Base-by-base conservation (phyloP, 2,113 vertebrate species). In the Donacobius atricapilla region DNA sequence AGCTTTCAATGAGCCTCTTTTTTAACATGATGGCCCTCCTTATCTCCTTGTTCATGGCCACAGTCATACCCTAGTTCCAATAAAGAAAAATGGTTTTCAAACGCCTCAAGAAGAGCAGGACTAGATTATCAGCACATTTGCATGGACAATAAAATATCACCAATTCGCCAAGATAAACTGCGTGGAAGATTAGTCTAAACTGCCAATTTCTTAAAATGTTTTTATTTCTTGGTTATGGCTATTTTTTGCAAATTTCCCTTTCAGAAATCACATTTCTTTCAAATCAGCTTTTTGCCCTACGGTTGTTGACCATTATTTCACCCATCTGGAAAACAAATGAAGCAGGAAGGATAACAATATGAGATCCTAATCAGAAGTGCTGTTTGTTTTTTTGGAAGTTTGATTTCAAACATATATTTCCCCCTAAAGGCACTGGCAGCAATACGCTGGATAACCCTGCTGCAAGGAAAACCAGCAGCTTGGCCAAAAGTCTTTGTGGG, bases 281-380 rank as follows among this genome's bases (percentile, higher is more conserved):
- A 92, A 96, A 97, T 96, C 92, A 96, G 91, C 89, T 90, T 16
- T 2, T 92, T 96, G 96, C 96, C 97, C 95, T 92, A 66, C 93
- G 97, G 96, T 96, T 97, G 86, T 96, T 97, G 96, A 97, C 97
- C 97, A 97, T 97, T 97, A 95, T 93, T 96, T 96, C 31, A 45
- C 95, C 96, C 98, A 98, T 98, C 98, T 98, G 98, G 98, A 96
- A 97, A 98, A 97, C 97, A 97, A 98, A 97, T 97, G 97, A 98
- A 96, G 98, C 97, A 97, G 96, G 96, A 97, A 97, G 96, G 96
- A 91, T 97, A 94, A 92, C 96, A 97, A 97, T 97, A 96, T 94
- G 97, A 97, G 97, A 95, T 91, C 94, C 95, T 96, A 95, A 97
- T 94, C 96, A 92, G 91, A 88, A 95, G 69, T 80, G 89, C 65